Evolutionary conservation across 2,888 invertebrate species (phyloP), one percentile per base, ranked within the genome.

Genomic region (Plagodis dolabraria): DNA sequence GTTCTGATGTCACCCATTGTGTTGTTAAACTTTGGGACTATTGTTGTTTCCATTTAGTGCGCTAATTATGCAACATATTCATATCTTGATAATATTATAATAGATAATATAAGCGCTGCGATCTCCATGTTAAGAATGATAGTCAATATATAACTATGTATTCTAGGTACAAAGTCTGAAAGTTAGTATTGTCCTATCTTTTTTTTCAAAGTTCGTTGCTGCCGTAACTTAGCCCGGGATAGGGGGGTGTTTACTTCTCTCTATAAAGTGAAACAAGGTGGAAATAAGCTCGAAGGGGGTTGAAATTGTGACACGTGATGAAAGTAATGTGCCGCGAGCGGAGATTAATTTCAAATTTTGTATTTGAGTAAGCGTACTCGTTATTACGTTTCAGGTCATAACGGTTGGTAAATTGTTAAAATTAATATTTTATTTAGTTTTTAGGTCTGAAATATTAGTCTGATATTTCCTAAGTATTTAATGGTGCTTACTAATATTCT

Each of bases 231-330:
- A 45, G 12, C 40, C 36, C 50, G 36, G 49, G 50, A 50, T 53
- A 50, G 43, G 59, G 53, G 59, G 47, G 55, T 64, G 66, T 65
- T 69, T 56, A 49, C 53, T 67, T 64, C 65, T 60, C 65, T 59
- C 64, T 46, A 46, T 52, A 35, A 35, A 55, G 52, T 60, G 64
- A 63, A 69, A 69, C 69, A 67, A 69, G 69, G 69, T 67, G 57
- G 67, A 65, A 69, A 65, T 65, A 69, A 67, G 60, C 58, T 53
- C 42, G 59, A 60, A 59, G 62, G 55, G 55, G 67, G 61, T 63
- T 60, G 64, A 63, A 65, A 69, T 63, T 66, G 65, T 69, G 64
- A 64, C 69, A 69, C 63, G 64, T 63, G 67, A 65, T 64, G 64
- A 67, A 64, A 65, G 65, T 69, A 65, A 69, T 63, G 61, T 53